These are phyloP conservation scores for Taurulus bubalis DNA, from an alignment of 2,113 vertebrate genomes.

Conservation along the genomic window DNA sequence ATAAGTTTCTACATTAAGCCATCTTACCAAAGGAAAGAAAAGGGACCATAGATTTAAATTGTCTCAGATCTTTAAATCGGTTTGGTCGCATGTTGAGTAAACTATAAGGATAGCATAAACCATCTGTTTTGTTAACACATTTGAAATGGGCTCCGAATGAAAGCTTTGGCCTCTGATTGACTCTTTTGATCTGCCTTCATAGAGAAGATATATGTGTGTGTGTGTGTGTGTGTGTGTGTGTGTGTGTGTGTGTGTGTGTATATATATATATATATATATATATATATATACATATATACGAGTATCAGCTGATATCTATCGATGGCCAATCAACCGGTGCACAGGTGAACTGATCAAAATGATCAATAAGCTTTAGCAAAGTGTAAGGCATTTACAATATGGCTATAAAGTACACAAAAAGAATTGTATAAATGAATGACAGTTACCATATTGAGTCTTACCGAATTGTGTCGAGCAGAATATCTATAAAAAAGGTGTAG, in stretches of 20 bases:
- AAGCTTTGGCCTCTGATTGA: too few relatives aligned
- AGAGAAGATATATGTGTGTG: too few relatives aligned
- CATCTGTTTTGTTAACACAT: not conserved
- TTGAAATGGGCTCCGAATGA: too few relatives aligned
- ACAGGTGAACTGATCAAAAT: not conserved
- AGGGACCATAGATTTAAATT: not conserved
- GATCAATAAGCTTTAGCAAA: not conserved
- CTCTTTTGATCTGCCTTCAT: too few relatives aligned
- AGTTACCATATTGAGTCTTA: constrained; percentile 59
- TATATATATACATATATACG: too few relatives aligned
- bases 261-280: too few relatives aligned
- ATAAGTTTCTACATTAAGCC: not conserved
- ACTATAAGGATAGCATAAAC: not conserved
- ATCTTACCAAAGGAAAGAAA: not conserved
- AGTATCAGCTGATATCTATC: too few relatives aligned
- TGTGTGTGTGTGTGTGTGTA: too few relatives aligned
- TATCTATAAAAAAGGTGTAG: constrained; percentile 97
- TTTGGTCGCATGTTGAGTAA: not conserved
- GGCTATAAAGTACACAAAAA: not conserved
- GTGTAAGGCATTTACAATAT: too few relatives aligned
- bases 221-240: too few relatives aligned
- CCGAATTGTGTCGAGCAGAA: constrained; percentile 95
- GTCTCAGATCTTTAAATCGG: not conserved
- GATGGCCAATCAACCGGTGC: too few relatives aligned
- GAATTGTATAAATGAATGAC: not conserved